A percentile compares a stretch with the other conserved stretches of the same genome.
phyloP scores from a whole-genome alignment of 2,797 vertebrate genomes.

The Nyctalus aviator region DNA sequence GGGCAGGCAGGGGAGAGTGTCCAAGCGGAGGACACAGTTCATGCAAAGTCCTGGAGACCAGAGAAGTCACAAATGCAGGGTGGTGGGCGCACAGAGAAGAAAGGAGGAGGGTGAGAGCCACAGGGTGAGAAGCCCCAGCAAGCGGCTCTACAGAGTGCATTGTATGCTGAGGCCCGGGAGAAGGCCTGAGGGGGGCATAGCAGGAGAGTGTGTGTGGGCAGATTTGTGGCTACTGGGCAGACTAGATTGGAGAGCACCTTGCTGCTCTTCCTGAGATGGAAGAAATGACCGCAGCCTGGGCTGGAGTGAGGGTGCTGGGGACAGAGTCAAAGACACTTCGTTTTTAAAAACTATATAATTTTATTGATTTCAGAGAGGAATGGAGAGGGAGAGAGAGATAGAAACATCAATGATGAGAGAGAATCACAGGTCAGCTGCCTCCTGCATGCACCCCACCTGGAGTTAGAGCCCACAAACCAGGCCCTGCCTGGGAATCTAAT shows the following conservation, averaged over 20 bases:
- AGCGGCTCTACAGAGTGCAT: background rate
- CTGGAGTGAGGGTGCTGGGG: background rate
- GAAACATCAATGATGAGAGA: too few relatives aligned
- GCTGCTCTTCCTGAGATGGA: background rate
- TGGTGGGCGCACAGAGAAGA: background rate
- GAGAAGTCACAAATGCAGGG: background rate
- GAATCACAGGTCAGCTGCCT: too few relatives aligned
- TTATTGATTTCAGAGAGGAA: too few relatives aligned
- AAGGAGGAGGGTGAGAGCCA: background rate
- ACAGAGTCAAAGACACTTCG: background rate
- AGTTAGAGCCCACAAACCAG: too few relatives aligned
- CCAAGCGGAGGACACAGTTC: background rate
- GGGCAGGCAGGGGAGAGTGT: background rate
- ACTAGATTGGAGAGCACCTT: background rate
- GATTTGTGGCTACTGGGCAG: background rate
- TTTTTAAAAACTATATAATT: too few relatives aligned
- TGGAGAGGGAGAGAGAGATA: too few relatives aligned
- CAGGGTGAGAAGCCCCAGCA: background rate
- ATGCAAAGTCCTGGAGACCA: background rate
- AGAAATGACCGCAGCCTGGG: background rate
- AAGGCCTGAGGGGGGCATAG: background rate
- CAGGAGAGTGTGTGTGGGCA: background rate
- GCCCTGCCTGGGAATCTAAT: too few relatives aligned
- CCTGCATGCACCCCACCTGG: too few relatives aligned
- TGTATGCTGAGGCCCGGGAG: background rate